Base-by-base conservation (phyloP, 2,113 vertebrate species). In the Cyanoderma ruficeps region DNA sequence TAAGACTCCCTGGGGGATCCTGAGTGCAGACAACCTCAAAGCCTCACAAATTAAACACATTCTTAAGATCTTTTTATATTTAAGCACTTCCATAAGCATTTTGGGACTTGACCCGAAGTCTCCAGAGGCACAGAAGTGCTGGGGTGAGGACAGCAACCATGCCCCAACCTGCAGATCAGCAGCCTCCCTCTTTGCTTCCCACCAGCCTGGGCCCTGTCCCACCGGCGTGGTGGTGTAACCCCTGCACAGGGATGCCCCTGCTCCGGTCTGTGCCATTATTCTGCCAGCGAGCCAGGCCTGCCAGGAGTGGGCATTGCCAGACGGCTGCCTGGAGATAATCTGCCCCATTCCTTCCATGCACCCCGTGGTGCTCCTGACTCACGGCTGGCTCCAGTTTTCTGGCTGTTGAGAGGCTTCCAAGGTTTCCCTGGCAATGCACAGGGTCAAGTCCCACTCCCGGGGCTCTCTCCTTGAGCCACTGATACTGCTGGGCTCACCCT, bases 271-370 rank as follows among this genome's bases (percentile, higher is more conserved):
- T 9, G 27, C 67, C 81, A 31, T 96, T 95, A 72, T 91, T n/a
- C 35, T 8, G 4, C 71, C 10, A 2, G 49, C 1, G 3, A 91
- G 71, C 50, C 0, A 0, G 31, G 33, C 50, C 83, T 93, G 93
- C 93, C 89, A 85, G 86, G 67, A 88, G 59, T 11, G 5, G 87
- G 80, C 87, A 89, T 83, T 96, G 89, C 95, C 83, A 83, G 89
- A 83, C 39, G 2, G 80, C 94, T 95, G 93, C 96, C 60, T 94
- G 91, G 95, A 93, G 93, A 96, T 96, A 93, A 96, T 94, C 96
- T 92, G 53, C 27, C 61, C 80, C 70, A 9, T 53, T 90, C 59
- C 75, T 67, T 86, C 94, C 15, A 0, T 19, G 49, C 78, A 49
- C 78, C 69, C 74, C 1, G 42, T 90, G 90, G 85, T 90, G 93